Conservation (phyloP, 2,888 invertebrate species). For the Petrolisthes manimaculis region DNA sequence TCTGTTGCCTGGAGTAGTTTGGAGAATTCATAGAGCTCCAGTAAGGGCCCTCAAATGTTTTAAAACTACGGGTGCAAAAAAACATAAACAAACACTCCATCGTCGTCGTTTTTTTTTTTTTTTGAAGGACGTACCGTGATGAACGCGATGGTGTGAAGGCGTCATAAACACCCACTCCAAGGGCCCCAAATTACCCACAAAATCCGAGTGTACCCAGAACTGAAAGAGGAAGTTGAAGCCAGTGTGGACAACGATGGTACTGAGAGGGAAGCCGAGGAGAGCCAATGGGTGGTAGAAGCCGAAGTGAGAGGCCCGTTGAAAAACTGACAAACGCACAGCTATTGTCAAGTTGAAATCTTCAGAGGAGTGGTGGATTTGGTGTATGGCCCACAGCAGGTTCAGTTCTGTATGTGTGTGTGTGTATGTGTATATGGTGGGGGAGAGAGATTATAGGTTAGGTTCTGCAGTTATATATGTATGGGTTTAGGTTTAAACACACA, state of each 20-base stretch:
- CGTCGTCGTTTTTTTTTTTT: neutral
- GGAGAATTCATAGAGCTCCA: too few relatives aligned
- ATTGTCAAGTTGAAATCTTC: slow-evolving; percentile 90
- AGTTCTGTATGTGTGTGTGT: too few relatives aligned
- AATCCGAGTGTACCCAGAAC: slow-evolving; percentile 93
- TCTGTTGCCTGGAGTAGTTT: too few relatives aligned
- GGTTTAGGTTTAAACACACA: too few relatives aligned
- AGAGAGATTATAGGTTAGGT: too few relatives aligned
- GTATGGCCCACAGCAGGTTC: slow-evolving; percentile 88
- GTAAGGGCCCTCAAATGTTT: too few relatives aligned
- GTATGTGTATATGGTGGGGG: neutral
- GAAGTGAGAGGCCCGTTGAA: slow-evolving; percentile 72
- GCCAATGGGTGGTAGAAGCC: slow-evolving; percentile 73
- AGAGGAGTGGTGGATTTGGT: slow-evolving; percentile 91
- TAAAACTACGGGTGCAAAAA: too few relatives aligned
- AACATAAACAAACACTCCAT: too few relatives aligned
- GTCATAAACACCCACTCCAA: slow-evolving; percentile 88
- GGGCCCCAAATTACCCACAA: slow-evolving; percentile 83
- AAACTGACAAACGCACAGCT: slow-evolving; percentile 82
- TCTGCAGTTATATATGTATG: too few relatives aligned
- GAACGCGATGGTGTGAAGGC: slow-evolving; percentile 89
- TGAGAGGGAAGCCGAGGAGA: slow-evolving; percentile 80
- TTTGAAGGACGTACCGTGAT: slow-evolving; percentile 76
- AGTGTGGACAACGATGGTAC: slow-evolving; percentile 84
- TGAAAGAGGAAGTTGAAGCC: slow-evolving; percentile 91